Base-by-base conservation (phyloP, 2,888 invertebrate genomes). In the Polylopha cassiicola region DNA sequence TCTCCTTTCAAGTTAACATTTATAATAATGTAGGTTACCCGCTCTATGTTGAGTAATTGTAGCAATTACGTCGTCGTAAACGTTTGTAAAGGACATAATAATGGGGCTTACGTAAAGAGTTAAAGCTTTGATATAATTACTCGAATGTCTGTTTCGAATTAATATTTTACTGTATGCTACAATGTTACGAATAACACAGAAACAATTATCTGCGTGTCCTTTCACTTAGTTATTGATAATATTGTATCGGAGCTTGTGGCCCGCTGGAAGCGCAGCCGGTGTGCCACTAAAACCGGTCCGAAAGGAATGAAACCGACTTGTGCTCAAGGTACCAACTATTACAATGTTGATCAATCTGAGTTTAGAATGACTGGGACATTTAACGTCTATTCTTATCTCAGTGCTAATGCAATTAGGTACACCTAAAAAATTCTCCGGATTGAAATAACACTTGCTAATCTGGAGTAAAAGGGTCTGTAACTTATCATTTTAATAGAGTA, bases 321-420 rank as follows among this genome's bases (percentile, higher is more conserved):
- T 69, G 65, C 73, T 73, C 75, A 75, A 79, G 73, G 73, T 72
- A 74, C 39, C 34, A 28, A 22, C 71, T 67, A 66, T 60, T 70
- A 77, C 75, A 75, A 78, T 75, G 74, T 79, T 81, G 79, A 80
- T 81, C 78, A 80, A 84, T 81, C 72, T 71, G 65, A 73, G 79
- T 78, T 81, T 70, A 69, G 69, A 73, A 68, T 66, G 59, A 61
- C 67, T 60, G 71, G 69, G 67, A 63, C 68, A 43, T 66, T 68
- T 53, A 53, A n/a, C n/a, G n/a, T n/a, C n/a, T n/a, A n/a, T n/a
- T n/a, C n/a, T n/a, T n/a, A n/a, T n/a, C n/a, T n/a, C n/a, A n/a
- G n/a, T n/a, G n/a, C n/a, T n/a, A n/a, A n/a, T n/a, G n/a, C n/a
- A n/a, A n/a, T n/a, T n/a, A n/a, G n/a, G n/a, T n/a, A n/a, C n/a